A percentile compares a stretch with the other conserved stretches of the same genome.
Conservation (phyloP, 2,113 vertebrate genomes). For the Neogale vison region DNA sequence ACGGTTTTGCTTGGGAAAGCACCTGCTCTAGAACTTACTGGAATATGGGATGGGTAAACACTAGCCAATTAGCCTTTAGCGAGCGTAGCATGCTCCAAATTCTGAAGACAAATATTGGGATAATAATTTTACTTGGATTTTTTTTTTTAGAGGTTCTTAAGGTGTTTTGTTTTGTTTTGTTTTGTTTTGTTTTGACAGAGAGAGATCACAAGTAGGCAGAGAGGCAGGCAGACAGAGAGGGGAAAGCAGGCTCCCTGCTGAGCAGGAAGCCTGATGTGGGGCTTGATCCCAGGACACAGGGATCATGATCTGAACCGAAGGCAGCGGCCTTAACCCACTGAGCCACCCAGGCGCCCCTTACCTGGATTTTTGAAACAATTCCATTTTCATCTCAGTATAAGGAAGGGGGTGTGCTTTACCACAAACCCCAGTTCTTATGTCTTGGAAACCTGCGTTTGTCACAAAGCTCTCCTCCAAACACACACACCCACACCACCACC, state of each 20-base stretch:
- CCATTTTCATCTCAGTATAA: not conserved
- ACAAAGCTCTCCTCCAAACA: not conserved
- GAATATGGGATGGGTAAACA: not conserved
- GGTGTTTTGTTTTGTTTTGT: too few relatives aligned
- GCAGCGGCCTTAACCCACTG: too few relatives aligned
- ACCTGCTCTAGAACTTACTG: not conserved
- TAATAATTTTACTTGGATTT: not conserved
- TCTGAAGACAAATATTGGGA: not conserved
- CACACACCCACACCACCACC: not conserved
- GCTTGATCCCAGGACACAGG: too few relatives aligned
- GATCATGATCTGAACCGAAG: too few relatives aligned
- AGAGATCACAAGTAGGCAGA: too few relatives aligned
- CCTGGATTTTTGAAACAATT: not conserved
- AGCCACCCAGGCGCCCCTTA: not conserved
- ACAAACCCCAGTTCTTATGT: not conserved
- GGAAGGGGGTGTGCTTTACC: too few relatives aligned
- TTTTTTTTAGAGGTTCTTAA: too few relatives aligned
- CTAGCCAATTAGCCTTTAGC: not conserved
- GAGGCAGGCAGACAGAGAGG: too few relatives aligned
- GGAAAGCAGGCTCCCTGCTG: too few relatives aligned
- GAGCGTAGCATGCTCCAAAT: not conserved
- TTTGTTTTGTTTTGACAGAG: too few relatives aligned
- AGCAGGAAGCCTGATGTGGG: too few relatives aligned
- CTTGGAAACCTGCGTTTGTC: not conserved
- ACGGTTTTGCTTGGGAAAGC: slow-evolving; percentile 16